Percentiles rank a stretch among this genome's conserved stretches.
These are phyloP conservation scores for Polia nebulosa DNA, from an alignment of 2,888 invertebrate genomes.

Conservation along the genomic window DNA sequence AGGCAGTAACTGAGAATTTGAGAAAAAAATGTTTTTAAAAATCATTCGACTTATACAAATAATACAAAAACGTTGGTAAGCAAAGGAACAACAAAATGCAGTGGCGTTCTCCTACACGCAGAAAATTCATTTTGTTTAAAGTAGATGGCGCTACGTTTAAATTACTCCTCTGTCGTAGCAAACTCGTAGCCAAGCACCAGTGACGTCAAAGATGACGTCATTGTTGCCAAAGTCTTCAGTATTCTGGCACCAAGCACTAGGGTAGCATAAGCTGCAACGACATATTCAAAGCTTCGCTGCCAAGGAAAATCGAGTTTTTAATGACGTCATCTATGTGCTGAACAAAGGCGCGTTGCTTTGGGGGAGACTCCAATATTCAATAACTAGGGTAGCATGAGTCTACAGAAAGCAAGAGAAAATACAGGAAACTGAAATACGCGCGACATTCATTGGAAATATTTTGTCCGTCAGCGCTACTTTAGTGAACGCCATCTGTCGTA, in stretches of 20 bases:
- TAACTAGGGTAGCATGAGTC: conserved; percentile 32
- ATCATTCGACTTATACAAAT: no score
- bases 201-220: conserved; percentile 30
- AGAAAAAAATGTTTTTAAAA: no score
- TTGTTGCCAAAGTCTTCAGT: conserved; percentile 15
- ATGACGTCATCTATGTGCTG: not conserved
- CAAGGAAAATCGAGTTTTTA: not conserved
- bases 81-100: not conserved
- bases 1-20: no score
- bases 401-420: not conserved
- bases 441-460: not conserved
- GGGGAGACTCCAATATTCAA: conserved; percentile 38
- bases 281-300: not conserved
- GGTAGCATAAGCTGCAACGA: conserved; percentile 26
- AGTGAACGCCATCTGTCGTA: conserved; percentile 5
- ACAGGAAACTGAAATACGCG: not conserved
- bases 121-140: not conserved
- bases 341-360: conserved; percentile 19
- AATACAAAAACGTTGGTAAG: not conserved
- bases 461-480: not conserved
- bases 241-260: conserved; percentile 22
- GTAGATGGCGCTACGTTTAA: not conserved
- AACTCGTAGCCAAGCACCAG: not conserved
- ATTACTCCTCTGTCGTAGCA: not conserved
- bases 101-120: not conserved